Conservation (phyloP, 2,113 vertebrate genomes). For the Rattus rattus region DNA sequence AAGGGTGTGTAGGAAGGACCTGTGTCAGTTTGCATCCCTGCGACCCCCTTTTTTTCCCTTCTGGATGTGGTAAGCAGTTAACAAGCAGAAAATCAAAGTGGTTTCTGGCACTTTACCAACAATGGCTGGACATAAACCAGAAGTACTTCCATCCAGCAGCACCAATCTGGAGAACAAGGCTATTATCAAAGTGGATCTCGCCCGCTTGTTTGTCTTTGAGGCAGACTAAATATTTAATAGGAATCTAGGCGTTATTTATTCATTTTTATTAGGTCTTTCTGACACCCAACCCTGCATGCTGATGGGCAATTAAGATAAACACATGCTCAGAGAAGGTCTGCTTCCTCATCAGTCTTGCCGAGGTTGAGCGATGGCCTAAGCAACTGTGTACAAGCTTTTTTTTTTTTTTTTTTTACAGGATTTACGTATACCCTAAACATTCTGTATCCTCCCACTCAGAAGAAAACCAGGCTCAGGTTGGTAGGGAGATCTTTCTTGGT, state of each 20-base stretch:
- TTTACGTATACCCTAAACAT: neutral
- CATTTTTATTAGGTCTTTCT: slow-evolving; percentile 76
- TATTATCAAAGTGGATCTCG: slow-evolving; percentile 62
- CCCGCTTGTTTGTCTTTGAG: slow-evolving; percentile 63
- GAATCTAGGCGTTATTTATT: slow-evolving; percentile 74
- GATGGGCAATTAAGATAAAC: slow-evolving; percentile 78
- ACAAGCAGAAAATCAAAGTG: slow-evolving; percentile 31
- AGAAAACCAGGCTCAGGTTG: slow-evolving; percentile 29
- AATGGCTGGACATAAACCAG: slow-evolving; percentile 44
- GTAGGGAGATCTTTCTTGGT: neutral
- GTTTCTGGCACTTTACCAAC: slow-evolving; percentile 10
- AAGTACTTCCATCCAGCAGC: slow-evolving; percentile 30
- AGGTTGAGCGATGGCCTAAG: slow-evolving; percentile 53
- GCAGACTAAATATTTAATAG: slow-evolving; percentile 77
- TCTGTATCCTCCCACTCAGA: neutral
- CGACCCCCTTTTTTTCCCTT: neutral
- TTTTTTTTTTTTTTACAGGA: slow-evolving; percentile 32
- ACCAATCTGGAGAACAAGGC: slow-evolving; percentile 66
- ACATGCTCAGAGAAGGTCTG: slow-evolving; percentile 50
- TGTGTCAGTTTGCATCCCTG: neutral
- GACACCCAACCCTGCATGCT: slow-evolving; percentile 61
- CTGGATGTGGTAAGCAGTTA: neutral
- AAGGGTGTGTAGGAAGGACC: neutral
- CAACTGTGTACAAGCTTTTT: neutral
- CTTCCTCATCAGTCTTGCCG: neutral